phyloP scores from a whole-genome alignment of 2,888 invertebrate species.

The Eupithecia inturbata region DNA sequence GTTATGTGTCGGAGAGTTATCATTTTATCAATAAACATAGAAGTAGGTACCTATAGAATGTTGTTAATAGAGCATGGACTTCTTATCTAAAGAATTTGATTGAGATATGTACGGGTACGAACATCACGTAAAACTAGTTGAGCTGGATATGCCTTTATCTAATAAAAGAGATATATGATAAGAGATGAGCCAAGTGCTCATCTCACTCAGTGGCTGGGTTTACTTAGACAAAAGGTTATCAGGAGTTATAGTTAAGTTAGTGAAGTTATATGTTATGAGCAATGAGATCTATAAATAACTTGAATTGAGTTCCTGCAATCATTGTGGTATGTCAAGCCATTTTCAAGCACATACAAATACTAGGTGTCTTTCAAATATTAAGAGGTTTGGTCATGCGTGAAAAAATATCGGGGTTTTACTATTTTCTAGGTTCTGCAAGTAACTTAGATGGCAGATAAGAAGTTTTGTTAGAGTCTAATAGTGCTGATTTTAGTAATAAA shows the following conservation, averaged over 20 bases:
- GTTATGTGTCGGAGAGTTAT: background rate
- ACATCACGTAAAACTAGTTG: background rate
- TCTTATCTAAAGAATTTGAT: slow-evolving; percentile 21
- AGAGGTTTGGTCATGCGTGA: too few relatives aligned
- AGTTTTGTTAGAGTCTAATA: too few relatives aligned
- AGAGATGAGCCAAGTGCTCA: background rate
- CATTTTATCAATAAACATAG: slow-evolving; percentile 18
- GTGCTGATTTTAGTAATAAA: too few relatives aligned
- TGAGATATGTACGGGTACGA: background rate
- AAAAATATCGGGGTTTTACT: too few relatives aligned
- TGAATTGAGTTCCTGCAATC: background rate
- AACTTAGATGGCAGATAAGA: too few relatives aligned
- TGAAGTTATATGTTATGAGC: background rate
- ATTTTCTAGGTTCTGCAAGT: too few relatives aligned
- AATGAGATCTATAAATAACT: background rate
- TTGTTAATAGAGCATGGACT: background rate
- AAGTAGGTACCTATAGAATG: background rate
- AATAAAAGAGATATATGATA: background rate
- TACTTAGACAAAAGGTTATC: background rate
- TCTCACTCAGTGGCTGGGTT: background rate
- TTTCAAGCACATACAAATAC: background rate
- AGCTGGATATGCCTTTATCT: background rate
- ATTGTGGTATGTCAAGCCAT: background rate
- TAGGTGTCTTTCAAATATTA: too few relatives aligned
- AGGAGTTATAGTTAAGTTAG: background rate